These are phyloP conservation scores for Silurus meridionalis DNA, from an alignment of 2,113 vertebrate genomes.

Conservation along the genomic window DNA sequence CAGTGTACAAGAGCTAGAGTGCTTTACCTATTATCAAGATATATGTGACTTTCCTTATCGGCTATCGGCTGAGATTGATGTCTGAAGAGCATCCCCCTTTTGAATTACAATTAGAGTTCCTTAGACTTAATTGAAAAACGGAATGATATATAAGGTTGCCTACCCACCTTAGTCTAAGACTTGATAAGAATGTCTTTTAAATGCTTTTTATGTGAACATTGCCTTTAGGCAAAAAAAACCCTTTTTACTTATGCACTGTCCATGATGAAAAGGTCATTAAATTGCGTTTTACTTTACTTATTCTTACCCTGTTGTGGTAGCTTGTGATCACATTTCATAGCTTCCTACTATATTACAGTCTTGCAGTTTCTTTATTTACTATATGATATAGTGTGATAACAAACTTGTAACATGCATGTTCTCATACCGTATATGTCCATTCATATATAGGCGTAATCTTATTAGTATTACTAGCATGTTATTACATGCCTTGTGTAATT, in stretches of 20 bases:
- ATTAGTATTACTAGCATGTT: too few species aligned
- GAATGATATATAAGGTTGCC: background rate
- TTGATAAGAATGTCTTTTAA: background rate
- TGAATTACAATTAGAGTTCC: background rate
- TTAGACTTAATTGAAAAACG: background rate
- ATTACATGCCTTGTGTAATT: too few species aligned
- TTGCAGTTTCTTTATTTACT: background rate
- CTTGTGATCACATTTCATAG: too few species aligned
- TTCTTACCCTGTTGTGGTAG: background rate
- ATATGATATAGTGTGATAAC: background rate
- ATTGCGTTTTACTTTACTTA: background rate
- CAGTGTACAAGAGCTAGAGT: background rate
- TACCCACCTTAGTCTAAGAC: background rate
- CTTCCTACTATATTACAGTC: background rate
- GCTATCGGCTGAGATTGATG: background rate
- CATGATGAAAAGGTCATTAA: background rate
- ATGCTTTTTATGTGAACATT: background rate
- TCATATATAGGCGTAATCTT: too few species aligned
- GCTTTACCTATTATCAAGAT: background rate
- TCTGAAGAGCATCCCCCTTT: background rate
- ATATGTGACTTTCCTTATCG: background rate
- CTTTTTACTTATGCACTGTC: background rate
- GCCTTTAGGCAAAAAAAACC: background rate
- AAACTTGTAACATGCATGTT: background rate
- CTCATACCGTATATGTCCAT: background rate